Percentiles rank a stretch among this genome's conserved stretches.
Evolutionary conservation across 1,140 invertebrate species (phyloP).

Genomic region (Triops longicaudatus): DNA sequence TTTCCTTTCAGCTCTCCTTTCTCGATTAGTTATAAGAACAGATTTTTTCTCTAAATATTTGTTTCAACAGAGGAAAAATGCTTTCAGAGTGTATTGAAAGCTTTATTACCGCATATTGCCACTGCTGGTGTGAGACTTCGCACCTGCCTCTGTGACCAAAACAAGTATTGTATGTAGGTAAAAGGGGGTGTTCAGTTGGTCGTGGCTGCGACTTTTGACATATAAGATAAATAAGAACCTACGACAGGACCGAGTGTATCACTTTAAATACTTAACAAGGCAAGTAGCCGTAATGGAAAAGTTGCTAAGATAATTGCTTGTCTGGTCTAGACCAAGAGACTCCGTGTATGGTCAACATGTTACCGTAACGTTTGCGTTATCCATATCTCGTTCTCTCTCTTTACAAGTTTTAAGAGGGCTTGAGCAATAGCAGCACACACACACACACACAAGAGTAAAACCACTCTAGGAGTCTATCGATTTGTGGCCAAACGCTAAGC

Average conservation of each 20-base stretch:
- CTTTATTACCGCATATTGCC: not conserved
- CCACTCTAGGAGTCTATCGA: conserved; percentile 10
- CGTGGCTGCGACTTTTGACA: not conserved
- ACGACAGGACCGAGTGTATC: not conserved
- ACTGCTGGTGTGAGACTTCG: not conserved
- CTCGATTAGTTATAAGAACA: not conserved
- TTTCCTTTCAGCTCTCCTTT: not conserved
- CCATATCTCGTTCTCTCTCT: not conserved
- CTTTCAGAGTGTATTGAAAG: not conserved
- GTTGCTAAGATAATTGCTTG: not conserved
- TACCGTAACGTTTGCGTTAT: too few species aligned
- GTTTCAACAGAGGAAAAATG: not conserved
- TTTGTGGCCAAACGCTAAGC: conserved; percentile 4
- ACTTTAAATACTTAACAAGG: not conserved
- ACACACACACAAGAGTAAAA: conserved; percentile 4
- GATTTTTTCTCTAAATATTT: not conserved
- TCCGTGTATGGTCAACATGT: too few species aligned
- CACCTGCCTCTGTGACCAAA: not conserved
- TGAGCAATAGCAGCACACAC: not conserved
- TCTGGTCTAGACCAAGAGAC: too few species aligned
- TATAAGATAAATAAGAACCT: not conserved
- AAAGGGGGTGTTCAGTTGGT: not conserved
- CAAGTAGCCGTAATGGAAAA: not conserved
- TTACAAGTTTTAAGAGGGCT: not conserved
- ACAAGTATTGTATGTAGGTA: not conserved